These are phyloP conservation scores for Alcis repandata DNA, from an alignment of 2,888 invertebrate genomes.

Conservation along the genomic window DNA sequence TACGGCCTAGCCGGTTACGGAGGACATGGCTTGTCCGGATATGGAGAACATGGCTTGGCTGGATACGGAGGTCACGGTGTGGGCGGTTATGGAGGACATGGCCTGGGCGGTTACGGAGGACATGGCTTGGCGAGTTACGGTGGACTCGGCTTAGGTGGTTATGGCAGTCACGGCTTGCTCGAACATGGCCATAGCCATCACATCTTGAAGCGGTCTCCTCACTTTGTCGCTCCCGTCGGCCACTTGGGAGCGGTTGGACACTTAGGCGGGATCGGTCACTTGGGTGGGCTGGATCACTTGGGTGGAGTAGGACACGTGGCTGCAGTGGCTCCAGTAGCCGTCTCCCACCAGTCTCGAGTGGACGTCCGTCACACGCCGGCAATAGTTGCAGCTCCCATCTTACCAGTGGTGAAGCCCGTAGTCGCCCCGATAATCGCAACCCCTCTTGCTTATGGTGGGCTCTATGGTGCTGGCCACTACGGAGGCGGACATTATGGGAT, in stretches of 20 bases:
- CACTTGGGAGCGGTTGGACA: slow-evolving; percentile 55
- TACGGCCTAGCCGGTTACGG: slow-evolving; percentile 29
- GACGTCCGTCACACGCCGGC: slow-evolving; percentile 75
- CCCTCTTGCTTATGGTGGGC: slow-evolving; percentile 57
- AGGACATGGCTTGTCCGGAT: slow-evolving; percentile 41
- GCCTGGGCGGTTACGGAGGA: slow-evolving; percentile 47
- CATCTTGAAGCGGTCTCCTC: slow-evolving; percentile 72
- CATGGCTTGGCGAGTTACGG: slow-evolving; percentile 36
- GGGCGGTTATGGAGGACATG: slow-evolving; percentile 49
- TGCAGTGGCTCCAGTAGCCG: slow-evolving; percentile 46
- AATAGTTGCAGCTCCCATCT: slow-evolving; percentile 54
- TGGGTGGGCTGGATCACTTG: slow-evolving; percentile 48
- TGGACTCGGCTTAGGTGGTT: slow-evolving; percentile 30
- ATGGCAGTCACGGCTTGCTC: slow-evolving; percentile 42
- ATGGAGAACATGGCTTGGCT: slow-evolving; percentile 44
- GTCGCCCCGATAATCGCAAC: slow-evolving; percentile 62
- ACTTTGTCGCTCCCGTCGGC: slow-evolving; percentile 51
- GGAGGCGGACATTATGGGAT: slow-evolving; percentile 47
- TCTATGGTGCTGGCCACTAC: slow-evolving; percentile 46
- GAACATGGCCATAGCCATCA: slow-evolving; percentile 60
- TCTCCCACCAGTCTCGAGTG: slow-evolving; percentile 84
- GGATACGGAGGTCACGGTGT: slow-evolving; percentile 41
- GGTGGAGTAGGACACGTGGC: slow-evolving; percentile 49
- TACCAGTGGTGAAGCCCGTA: slow-evolving; percentile 62
- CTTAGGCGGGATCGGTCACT: slow-evolving; percentile 33